Conservation (phyloP, 2,888 invertebrate genomes). For the Amblyjoppa proteus region DNA sequence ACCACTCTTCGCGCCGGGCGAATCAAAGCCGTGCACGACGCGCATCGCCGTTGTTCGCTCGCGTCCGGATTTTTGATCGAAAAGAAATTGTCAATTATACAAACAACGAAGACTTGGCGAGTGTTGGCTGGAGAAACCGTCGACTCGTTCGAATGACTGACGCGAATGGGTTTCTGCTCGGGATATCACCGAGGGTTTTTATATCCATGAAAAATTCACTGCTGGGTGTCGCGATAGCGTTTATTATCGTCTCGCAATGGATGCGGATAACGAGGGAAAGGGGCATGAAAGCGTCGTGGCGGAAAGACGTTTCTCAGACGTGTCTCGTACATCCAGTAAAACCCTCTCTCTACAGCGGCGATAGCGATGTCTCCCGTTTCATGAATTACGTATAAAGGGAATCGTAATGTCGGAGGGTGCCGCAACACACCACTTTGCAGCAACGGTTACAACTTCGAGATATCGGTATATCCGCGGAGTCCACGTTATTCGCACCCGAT, state of each 20-base stretch:
- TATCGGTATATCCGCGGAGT: conserved; percentile 48
- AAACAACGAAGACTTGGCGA: too few relatives aligned
- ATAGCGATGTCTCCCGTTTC: conserved; percentile 49
- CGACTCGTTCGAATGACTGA: neutral
- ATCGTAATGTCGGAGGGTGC: conserved; percentile 33
- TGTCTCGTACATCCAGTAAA: conserved; percentile 33
- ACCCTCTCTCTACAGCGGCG: conserved; percentile 1
- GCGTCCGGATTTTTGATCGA: too few relatives aligned
- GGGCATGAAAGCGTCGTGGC: conserved; percentile 25
- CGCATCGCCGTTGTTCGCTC: neutral
- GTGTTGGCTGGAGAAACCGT: neutral
- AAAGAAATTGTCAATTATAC: too few relatives aligned
- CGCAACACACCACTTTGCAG: conserved; percentile 46
- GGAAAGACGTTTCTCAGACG: conserved; percentile 34
- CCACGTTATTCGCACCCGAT: conserved; percentile 28
- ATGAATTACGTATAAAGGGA: conserved; percentile 64
- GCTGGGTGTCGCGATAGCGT: conserved; percentile 3
- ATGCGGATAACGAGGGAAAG: conserved; percentile 13
- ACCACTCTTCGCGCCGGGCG: neutral
- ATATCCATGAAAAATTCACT: conserved; percentile 23
- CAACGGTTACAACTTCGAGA: conserved; percentile 31
- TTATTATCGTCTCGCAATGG: conserved; percentile 39
- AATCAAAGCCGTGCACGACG: neutral
- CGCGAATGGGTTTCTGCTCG: neutral
- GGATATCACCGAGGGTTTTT: neutral